Evolutionary conservation across 1,140 invertebrate species (phyloP).

Genomic region (Ylistrum balloti): DNA sequence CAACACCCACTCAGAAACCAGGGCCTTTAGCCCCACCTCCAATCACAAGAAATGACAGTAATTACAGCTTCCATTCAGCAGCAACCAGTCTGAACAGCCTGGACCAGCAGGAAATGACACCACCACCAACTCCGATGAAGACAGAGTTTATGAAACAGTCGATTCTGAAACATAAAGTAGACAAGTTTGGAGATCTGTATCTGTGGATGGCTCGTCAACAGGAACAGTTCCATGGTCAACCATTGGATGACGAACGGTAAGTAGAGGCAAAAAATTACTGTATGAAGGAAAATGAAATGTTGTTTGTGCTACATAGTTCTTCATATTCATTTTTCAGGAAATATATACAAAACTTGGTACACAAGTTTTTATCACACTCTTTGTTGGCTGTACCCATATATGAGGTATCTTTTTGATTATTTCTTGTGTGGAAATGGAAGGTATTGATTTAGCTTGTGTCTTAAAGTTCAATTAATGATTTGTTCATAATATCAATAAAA

Average conservation of each 20-base stretch:
- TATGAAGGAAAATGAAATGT: too few species aligned
- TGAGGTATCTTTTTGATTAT: too few species aligned
- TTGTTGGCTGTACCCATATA: too few species aligned
- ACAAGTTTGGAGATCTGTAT: constrained; percentile 91
- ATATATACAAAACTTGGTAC: too few species aligned
- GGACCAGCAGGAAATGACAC: constrained; percentile 70
- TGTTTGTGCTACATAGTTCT: too few species aligned
- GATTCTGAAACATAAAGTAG: constrained; percentile 74
- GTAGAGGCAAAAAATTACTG: not conserved
- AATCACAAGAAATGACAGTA: constrained; percentile 88
- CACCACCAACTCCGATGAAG: constrained; percentile 73
- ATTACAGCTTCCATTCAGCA: constrained; percentile 86
- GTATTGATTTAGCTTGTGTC: too few species aligned
- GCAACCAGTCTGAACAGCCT: constrained; percentile 80
- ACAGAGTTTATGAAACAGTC: constrained; percentile 65
- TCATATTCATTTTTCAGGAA: too few species aligned
- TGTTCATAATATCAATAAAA: too few species aligned
- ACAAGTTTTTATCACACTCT: too few species aligned
- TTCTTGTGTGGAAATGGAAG: too few species aligned
- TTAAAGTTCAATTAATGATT: too few species aligned
- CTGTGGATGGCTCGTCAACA: constrained; percentile 97
- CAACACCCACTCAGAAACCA: constrained; percentile 69
- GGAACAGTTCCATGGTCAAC: constrained; percentile 58
- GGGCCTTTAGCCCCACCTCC: constrained; percentile 86
- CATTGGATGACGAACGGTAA: constrained; percentile 54